Evolutionary conservation across 2,113 vertebrate species (phyloP).

Genomic region (Osmerus mordax): DNA sequence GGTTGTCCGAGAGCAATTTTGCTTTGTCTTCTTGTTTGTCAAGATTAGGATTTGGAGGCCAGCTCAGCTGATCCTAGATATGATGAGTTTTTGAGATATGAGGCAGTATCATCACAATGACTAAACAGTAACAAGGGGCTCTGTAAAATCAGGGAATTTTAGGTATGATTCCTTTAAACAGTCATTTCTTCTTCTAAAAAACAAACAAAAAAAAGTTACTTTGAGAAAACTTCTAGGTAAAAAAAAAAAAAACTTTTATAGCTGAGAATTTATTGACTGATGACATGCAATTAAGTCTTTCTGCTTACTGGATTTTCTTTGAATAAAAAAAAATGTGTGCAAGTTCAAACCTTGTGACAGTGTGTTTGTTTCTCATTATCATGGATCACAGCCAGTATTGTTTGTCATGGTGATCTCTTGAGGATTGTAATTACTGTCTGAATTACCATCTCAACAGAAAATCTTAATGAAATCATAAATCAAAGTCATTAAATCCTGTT

Average conservation of each 20-base stretch:
- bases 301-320: slow-evolving; percentile 77
- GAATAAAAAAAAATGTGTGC: slow-evolving; percentile 71
- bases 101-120: slow-evolving; percentile 43
- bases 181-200: slow-evolving; percentile 65
- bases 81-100: neutral
- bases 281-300: slow-evolving; percentile 76
- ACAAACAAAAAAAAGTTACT: slow-evolving; percentile 58
- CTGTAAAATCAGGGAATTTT: slow-evolving; percentile 80
- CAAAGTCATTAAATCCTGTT: too few species aligned
- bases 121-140: slow-evolving; percentile 59
- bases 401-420: neutral
- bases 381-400: neutral
- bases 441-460: too few species aligned
- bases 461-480: too few species aligned
- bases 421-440: too few species aligned
- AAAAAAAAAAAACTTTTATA: slow-evolving; percentile 75
- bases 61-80: slow-evolving; percentile 24
- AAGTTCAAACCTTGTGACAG: slow-evolving; percentile 47
- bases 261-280: slow-evolving; percentile 79
- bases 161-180: slow-evolving; percentile 69
- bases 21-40: neutral
- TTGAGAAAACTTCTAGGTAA: too few species aligned
- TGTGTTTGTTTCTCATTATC: neutral
- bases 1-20: slow-evolving; percentile 22
- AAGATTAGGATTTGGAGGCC: neutral